These are phyloP conservation scores for Pangasianodon gigas DNA, from an alignment of 2,113 vertebrate genomes.

Conservation along the genomic window DNA sequence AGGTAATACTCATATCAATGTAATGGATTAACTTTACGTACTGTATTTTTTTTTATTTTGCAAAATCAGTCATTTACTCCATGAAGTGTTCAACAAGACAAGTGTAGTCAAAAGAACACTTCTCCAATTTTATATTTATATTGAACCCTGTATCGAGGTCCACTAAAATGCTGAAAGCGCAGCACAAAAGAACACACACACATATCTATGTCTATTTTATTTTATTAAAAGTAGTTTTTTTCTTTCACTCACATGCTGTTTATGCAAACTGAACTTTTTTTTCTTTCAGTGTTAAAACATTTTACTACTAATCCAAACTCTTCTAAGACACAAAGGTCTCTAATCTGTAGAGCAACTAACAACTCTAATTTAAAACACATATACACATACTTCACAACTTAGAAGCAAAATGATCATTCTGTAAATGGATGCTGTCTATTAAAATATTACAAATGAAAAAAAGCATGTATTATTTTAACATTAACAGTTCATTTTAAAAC, in stretches of 20 bases:
- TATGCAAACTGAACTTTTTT: background rate
- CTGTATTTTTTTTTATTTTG: background rate
- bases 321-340: background rate
- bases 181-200: background rate
- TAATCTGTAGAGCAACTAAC: background rate
- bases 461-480: constrained; percentile 10
- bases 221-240: background rate
- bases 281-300: background rate
- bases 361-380: background rate
- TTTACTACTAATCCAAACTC: background rate
- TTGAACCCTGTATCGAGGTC: background rate
- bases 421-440: background rate
- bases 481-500: background rate
- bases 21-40: background rate
- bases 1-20: background rate
- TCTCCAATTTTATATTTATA: background rate
- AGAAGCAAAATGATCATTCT: background rate
- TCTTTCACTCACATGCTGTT: background rate
- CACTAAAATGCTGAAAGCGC: background rate
- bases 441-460: background rate
- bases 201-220: background rate
- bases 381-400: background rate
- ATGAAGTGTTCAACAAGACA: background rate
- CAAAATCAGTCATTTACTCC: constrained; percentile 2
- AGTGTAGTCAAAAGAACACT: background rate